A percentile compares a stretch with the other conserved stretches of the same genome.
Conservation (phyloP, 2,888 invertebrate species). For the Bruchidius siliquastri region DNA sequence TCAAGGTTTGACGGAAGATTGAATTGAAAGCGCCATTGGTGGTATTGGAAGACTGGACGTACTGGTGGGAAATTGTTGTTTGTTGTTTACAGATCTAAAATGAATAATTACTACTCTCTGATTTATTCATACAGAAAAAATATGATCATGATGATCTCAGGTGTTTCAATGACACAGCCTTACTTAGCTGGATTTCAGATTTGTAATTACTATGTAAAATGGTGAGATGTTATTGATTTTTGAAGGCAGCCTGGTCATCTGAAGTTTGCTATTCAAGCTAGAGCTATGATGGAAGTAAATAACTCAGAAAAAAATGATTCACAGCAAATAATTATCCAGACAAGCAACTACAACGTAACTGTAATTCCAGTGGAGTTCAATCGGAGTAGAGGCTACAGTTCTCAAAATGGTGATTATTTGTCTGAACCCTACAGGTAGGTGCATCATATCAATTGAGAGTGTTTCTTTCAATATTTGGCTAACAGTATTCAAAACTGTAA, state of each 20-base stretch:
- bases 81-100: too few relatives aligned
- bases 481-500: too few relatives aligned
- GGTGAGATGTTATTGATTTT: background rate
- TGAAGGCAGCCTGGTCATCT: background rate
- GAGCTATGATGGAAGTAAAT: constrained; percentile 9
- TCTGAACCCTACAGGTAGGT: constrained; percentile 39
- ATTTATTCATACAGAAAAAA: too few relatives aligned
- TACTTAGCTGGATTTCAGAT: background rate
- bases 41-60: too few relatives aligned
- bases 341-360: constrained; percentile 35
- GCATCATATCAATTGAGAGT: too few relatives aligned
- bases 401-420: constrained; percentile 36
- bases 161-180: too few relatives aligned
- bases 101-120: too few relatives aligned
- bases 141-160: too few relatives aligned
- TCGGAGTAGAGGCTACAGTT: constrained; percentile 30
- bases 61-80: too few relatives aligned
- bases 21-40: too few relatives aligned
- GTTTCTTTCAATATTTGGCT: too few relatives aligned
- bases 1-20: too few relatives aligned
- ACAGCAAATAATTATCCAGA: constrained; percentile 31
- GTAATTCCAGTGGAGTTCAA: constrained; percentile 39
- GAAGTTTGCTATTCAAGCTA: background rate
- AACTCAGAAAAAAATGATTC: constrained; percentile 22
- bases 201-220: background rate